Evolutionary conservation across 2,113 vertebrate species (phyloP).

Genomic region (Gavia stellata): DNA sequence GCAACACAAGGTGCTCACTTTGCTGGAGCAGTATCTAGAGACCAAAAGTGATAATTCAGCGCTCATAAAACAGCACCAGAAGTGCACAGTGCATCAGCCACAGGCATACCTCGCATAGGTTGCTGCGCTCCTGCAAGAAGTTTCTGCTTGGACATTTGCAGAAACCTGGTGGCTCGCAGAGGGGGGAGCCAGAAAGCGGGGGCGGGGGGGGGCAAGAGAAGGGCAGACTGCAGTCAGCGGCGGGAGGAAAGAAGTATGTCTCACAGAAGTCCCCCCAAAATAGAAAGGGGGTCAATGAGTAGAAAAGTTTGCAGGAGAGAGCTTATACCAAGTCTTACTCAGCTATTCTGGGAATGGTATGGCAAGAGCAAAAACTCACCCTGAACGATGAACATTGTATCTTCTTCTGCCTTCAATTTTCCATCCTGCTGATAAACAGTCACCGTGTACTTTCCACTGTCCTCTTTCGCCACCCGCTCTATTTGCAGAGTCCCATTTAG

Average conservation of each 20-base stretch:
- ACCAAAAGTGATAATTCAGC: background rate
- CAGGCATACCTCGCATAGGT: background rate
- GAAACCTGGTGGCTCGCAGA: background rate
- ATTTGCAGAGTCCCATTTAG: slow-evolving; percentile 5
- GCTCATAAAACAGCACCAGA: background rate
- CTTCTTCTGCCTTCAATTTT: background rate
- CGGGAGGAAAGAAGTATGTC: accelerated
- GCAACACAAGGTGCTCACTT: background rate
- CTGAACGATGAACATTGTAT: background rate
- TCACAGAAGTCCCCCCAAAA: background rate
- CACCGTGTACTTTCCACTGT: background rate
- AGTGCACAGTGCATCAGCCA: background rate
- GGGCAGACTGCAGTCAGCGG: background rate
- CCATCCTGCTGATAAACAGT: accelerated
- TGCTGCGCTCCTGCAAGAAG: background rate
- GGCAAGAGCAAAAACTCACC: slow-evolving; percentile 18
- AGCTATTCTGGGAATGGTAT: background rate
- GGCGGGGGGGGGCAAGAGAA: too few relatives aligned
- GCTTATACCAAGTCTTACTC: background rate
- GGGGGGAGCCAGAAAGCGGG: background rate
- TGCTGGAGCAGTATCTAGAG: background rate
- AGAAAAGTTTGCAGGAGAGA: background rate
- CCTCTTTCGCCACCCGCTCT: background rate
- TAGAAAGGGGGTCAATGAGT: background rate
- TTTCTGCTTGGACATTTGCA: background rate